Percentiles rank a stretch among this genome's conserved stretches.
Evolutionary conservation across 2,113 vertebrate species (phyloP).

Genomic region (Dermatemys mawii): DNA sequence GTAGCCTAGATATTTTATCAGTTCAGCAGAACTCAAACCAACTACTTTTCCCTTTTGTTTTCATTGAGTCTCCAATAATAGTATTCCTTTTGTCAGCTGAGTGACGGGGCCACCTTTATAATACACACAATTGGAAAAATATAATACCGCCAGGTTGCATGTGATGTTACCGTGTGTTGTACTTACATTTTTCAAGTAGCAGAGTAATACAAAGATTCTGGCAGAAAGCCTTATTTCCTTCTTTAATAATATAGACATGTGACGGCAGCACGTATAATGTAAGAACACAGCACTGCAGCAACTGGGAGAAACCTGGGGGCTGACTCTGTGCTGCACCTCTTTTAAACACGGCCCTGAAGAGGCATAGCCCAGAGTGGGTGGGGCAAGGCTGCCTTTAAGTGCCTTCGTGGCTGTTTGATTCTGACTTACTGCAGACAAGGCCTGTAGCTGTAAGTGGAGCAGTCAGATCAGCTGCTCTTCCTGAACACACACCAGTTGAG

Average conservation of each 20-base stretch:
- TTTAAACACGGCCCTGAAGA: neutral
- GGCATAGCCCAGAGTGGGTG: neutral
- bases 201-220: neutral
- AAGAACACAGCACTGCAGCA: neutral
- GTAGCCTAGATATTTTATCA: neutral
- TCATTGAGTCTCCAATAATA: neutral
- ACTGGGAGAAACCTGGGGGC: neutral
- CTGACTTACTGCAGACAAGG: neutral
- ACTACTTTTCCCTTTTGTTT: neutral
- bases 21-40: neutral
- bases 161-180: neutral
- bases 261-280: neutral
- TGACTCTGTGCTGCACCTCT: neutral
- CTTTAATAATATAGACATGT: neutral
- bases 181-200: neutral
- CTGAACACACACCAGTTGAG: neutral
- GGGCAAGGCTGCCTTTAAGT: neutral
- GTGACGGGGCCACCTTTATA: neutral
- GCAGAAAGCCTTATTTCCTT: conserved; percentile 21
- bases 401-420: neutral
- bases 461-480: neutral
- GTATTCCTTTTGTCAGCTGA: neutral
- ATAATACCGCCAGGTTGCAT: neutral
- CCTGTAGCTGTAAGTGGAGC: neutral
- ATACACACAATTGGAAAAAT: conserved; percentile 12